Evolutionary conservation across 2,797 vertebrate genomes (phyloP).

Genomic region (Natrix natrix): DNA sequence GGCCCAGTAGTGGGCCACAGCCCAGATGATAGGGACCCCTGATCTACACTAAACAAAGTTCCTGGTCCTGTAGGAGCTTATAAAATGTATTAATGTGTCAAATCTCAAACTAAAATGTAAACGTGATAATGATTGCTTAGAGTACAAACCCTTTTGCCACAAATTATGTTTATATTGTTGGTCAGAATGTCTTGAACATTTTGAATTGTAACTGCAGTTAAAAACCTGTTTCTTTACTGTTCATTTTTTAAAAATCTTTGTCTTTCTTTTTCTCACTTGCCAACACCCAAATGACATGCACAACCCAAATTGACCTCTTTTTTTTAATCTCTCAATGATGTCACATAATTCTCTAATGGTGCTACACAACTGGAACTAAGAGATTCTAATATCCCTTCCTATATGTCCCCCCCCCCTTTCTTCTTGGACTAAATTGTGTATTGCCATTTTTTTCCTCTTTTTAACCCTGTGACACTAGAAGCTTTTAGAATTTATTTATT

Average conservation of each 20-base stretch:
- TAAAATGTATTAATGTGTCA: not conserved
- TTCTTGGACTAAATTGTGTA: not conserved
- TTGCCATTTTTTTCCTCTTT: not conserved
- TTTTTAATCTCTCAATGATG: not conserved
- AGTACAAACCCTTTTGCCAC: not conserved
- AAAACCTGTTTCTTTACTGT: not conserved
- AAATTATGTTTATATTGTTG: not conserved
- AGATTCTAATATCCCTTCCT: too few species aligned
- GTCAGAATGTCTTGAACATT: not conserved
- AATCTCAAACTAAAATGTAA: not conserved
- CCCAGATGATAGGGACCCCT: too few species aligned
- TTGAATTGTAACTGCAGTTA: not conserved
- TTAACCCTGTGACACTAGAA: not conserved
- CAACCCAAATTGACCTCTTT: not conserved
- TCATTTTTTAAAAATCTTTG: not conserved
- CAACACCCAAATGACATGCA: not conserved
- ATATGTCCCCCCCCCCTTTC: not conserved
- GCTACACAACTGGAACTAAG: not conserved
- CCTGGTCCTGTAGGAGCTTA: accelerated
- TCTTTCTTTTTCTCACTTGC: not conserved
- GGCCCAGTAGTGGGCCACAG: too few species aligned
- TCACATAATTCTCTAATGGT: not conserved
- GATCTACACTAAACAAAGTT: not conserved
- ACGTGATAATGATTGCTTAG: not conserved
- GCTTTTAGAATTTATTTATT: not conserved